Conservation (phyloP, 2,797 vertebrate genomes). For the Gallirallus australis region DNA sequence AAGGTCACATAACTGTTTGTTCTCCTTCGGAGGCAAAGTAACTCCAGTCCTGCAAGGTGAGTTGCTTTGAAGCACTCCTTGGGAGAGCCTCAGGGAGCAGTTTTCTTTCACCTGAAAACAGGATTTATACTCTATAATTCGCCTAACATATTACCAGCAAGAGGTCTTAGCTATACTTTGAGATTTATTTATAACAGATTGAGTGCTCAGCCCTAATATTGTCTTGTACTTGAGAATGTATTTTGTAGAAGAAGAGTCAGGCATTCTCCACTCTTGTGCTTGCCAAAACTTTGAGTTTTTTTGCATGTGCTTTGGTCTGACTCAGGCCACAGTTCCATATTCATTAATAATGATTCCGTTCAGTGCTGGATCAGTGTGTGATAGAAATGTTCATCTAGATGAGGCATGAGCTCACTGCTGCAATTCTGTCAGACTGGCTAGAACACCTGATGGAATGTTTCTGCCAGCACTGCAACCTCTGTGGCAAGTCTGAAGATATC, state of each 20-base stretch:
- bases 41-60: neutral
- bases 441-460: neutral
- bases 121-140: neutral
- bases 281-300: neutral
- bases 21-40: neutral
- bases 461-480: neutral
- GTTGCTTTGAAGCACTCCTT: neutral
- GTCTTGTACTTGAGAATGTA: neutral
- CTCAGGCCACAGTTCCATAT: neutral
- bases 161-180: neutral
- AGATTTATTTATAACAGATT: neutral
- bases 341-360: neutral
- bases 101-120: constrained; percentile 23
- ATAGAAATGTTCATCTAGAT: constrained; percentile 2
- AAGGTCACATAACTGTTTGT: neutral
- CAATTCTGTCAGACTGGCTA: neutral
- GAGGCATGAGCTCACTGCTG: constrained; percentile 4
- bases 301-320: neutral
- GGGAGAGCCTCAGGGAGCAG: neutral
- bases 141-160: neutral
- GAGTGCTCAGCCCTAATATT: neutral
- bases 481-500: constrained; percentile 18
- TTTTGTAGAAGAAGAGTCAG: neutral
- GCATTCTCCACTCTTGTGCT: neutral
- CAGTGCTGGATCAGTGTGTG: neutral